These are phyloP conservation scores for Acrossocheilus wenchowensis DNA, from an alignment of 2,797 vertebrate species.

Conservation along the genomic window DNA sequence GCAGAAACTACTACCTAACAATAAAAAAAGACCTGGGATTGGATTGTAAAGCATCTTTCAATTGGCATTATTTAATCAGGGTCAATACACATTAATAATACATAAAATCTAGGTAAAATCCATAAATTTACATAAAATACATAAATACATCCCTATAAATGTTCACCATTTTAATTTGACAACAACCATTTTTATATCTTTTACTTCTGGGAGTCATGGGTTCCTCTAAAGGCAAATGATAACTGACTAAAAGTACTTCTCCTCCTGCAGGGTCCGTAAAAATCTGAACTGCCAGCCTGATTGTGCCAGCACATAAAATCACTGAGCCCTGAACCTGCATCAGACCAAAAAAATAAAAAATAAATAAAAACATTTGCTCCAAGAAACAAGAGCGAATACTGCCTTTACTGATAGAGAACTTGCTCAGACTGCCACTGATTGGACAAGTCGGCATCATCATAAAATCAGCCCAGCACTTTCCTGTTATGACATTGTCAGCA, in stretches of 20 bases:
- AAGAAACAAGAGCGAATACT: constrained; percentile 37
- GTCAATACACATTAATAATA: background rate
- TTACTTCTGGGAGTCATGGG: background rate
- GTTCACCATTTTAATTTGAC: background rate
- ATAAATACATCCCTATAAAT: background rate
- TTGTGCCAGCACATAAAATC: background rate
- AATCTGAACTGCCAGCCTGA: background rate
- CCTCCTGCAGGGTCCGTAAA: too few species aligned
- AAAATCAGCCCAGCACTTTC: constrained; percentile 38
- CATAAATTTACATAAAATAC: background rate
- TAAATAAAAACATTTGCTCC: background rate
- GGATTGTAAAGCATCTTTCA: background rate
- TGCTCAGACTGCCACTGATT: constrained; percentile 53
- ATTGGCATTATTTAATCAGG: background rate
- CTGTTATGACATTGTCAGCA: constrained; percentile 46
- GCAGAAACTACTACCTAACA: background rate
- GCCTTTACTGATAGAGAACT: constrained; percentile 48
- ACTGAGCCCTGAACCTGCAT: constrained; percentile 19
- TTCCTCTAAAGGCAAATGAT: background rate
- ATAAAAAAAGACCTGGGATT: background rate
- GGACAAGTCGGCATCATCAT: constrained; percentile 41
- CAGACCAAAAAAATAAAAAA: constrained; percentile 9
- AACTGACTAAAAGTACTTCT: background rate
- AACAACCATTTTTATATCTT: background rate
- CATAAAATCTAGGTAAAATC: background rate